Conservation (phyloP, 2,888 invertebrate genomes). For the Cotesia congregata region DNA sequence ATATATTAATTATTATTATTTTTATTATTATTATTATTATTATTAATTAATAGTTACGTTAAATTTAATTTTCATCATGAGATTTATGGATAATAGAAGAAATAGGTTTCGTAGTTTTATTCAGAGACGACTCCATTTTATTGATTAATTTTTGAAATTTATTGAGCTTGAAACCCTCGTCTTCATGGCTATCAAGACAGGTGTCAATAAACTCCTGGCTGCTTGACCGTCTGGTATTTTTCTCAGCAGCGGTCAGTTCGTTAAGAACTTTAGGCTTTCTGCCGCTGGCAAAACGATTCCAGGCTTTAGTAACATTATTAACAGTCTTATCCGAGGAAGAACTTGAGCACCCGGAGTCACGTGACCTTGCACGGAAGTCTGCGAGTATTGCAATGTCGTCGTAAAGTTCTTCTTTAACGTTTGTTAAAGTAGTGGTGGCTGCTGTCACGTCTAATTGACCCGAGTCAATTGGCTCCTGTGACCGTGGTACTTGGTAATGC, state of each 20-base stretch:
- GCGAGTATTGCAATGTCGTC: conserved; percentile 62
- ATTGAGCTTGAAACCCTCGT: conserved; percentile 52
- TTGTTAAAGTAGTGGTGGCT: not conserved
- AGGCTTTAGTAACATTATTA: conserved; percentile 51
- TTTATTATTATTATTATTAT: not conserved
- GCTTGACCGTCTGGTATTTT: conserved; percentile 26
- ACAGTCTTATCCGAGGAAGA: conserved; percentile 35
- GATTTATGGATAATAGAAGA: conserved; percentile 35
- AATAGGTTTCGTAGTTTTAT: conserved; percentile 44
- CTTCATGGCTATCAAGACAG: conserved; percentile 37
- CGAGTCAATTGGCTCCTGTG: conserved; percentile 40
- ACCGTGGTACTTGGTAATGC: conserved; percentile 61
- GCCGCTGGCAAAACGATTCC: conserved; percentile 59
- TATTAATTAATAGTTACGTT: no score
- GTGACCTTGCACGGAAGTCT: conserved; percentile 57
- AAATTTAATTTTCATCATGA: conserved; percentile 22
- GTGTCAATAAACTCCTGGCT: conserved; percentile 44
- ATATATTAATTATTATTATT: conserved; percentile 4
- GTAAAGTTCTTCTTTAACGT: conserved; percentile 56
- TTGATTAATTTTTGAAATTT: conserved; percentile 62
- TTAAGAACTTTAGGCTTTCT: conserved; percentile 35
- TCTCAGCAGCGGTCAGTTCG: conserved; percentile 26
- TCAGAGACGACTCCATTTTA: conserved; percentile 61
- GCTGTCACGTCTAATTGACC: conserved; percentile 23
- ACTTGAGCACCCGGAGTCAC: conserved; percentile 43